phyloP scores from a whole-genome alignment of 1,140 invertebrate genomes.

The Apis florea region DNA sequence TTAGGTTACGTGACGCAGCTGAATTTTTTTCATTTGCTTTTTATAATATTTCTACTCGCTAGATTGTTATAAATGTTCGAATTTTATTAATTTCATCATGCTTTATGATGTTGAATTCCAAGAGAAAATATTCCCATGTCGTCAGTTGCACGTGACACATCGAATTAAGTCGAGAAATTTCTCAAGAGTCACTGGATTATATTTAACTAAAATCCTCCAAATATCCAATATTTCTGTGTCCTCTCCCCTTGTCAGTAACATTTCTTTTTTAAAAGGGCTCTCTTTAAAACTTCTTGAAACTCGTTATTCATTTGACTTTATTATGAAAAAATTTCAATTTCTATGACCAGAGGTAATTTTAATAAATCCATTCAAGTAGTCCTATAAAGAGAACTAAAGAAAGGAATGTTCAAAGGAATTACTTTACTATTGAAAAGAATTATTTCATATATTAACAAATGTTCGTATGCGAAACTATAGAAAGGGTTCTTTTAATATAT shows the following conservation, averaged over 20 bases:
- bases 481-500: conserved; percentile 30
- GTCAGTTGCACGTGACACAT: conserved; percentile 24
- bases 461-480: neutral
- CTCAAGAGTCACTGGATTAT: neutral
- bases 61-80: conserved; percentile 1
- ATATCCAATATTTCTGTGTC: conserved; percentile 16
- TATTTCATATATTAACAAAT: too few relatives aligned
- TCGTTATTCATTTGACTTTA: neutral
- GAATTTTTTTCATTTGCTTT: neutral
- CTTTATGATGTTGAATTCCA: neutral
- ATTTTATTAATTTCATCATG: conserved; percentile 34
- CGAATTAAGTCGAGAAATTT: conserved; percentile 39
- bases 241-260: neutral
- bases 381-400: neutral
- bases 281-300: neutral
- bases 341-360: neutral
- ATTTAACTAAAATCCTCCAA: conserved; percentile 20
- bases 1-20: neutral
- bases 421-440: neutral
- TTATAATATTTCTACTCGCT: neutral
- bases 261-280: neutral
- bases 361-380: neutral
- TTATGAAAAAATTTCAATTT: conserved; percentile 4
- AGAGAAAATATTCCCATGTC: neutral
- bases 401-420: too few relatives aligned